Base-by-base conservation (phyloP, 1,140 invertebrate genomes). In the Idris sp. region DNA sequence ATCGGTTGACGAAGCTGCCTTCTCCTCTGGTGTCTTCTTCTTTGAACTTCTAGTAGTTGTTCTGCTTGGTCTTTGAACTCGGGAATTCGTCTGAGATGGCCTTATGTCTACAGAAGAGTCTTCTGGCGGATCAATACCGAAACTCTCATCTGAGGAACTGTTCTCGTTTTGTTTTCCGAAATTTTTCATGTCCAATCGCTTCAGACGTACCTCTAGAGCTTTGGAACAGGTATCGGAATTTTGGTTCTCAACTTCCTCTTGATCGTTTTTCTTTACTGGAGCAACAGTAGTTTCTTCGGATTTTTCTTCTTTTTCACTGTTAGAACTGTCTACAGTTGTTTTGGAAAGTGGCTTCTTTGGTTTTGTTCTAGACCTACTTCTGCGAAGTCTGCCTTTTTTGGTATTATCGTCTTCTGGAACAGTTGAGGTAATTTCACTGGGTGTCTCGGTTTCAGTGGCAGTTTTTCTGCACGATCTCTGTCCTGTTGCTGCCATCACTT, bases 401-500 rank as follows among this genome's bases (percentile, higher is more conserved):
- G 9, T 0, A 31, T 74, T 56, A 44, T 72, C 51, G 30, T 73
- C 51, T 44, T 53, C 25, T 1, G 41, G 18, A 0, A 15, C 2
- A 0, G 13, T 35, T 3, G 31, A 33, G 8, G 18, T 0, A 0
- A 68, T 28, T 10, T 74, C 58, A 16, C 28, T 69, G n/a, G 18
- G 6, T 0, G 10, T 6, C 15, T 51, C 46, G 26, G 2, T 25
- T 1, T 65, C 30, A 13, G 26, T 9, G 8, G 15, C 4, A 79
- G 69, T 31, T 62, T 83, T 78, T 58, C 85, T 83, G 30, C 87
- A 87, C 25, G 80, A 80, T 8, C 88, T 74, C 44, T 82, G 74
- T 19, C 88, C 88, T 3, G 85, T 88, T 1, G 88, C 86, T n/a
- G 81, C 81, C n/a, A 91, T 78, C 1, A 91, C 88, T 15, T 89